These are phyloP conservation scores for Axis porcinus DNA, from an alignment of 2,113 vertebrate species.

Conservation along the genomic window DNA sequence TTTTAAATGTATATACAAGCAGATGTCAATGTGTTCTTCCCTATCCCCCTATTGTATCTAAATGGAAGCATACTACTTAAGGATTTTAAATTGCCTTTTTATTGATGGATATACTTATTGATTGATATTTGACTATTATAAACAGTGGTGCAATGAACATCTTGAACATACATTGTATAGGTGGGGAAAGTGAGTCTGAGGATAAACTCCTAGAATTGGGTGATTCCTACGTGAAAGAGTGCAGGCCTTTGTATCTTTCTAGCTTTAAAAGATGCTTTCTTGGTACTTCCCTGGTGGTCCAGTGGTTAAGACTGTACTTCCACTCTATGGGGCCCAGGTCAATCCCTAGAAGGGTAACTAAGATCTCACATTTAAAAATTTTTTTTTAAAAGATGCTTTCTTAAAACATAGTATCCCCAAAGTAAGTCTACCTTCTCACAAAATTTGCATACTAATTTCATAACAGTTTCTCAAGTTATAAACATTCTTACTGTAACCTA, in stretches of 20 bases:
- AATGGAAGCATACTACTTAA: neutral
- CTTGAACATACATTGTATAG: neutral
- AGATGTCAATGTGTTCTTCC: neutral
- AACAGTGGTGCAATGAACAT: neutral
- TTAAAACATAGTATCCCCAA: neutral
- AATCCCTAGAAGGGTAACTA: neutral
- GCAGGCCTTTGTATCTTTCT: neutral
- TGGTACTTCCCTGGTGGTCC: neutral
- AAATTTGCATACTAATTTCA: neutral
- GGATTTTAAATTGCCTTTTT: neutral
- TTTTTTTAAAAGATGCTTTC: neutral
- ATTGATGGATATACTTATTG: neutral
- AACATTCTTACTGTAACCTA: slow-evolving; percentile 24
- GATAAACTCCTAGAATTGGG: neutral
- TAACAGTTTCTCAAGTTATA: neutral
- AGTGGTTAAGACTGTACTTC: neutral
- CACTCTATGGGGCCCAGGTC: neutral
- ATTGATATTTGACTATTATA: neutral
- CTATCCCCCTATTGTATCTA: neutral
- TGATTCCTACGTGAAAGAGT: neutral
- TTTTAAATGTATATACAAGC: neutral
- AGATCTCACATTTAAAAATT: neutral
- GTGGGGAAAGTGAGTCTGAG: neutral
- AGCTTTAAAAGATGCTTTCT: neutral
- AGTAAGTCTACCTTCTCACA: neutral